Percentiles rank a stretch among this genome's conserved stretches.
phyloP scores from a whole-genome alignment of 2,113 vertebrate genomes.

The Thinocorus orbignyianus region DNA sequence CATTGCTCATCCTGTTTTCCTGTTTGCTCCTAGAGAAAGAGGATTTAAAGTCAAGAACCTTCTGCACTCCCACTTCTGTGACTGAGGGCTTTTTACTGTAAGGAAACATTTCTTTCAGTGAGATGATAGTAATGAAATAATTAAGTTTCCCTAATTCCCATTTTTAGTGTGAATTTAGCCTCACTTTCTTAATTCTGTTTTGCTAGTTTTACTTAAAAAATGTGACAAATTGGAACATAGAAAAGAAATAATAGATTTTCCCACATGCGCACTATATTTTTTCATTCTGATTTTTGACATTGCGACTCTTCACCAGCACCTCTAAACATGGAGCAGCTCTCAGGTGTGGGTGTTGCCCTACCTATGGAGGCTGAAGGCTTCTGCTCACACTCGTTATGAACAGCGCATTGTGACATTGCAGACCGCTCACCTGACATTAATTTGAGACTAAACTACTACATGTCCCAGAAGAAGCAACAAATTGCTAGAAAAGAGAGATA shows the following conservation, averaged over 20 bases:
- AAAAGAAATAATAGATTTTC: background rate
- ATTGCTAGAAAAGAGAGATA: background rate
- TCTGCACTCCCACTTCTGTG: background rate
- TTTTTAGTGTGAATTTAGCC: background rate
- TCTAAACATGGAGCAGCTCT: background rate
- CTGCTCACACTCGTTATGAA: background rate
- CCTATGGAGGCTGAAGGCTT: background rate
- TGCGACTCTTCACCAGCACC: background rate
- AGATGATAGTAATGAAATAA: background rate
- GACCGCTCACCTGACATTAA: background rate
- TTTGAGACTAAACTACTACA: background rate
- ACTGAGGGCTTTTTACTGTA: background rate
- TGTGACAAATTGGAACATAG: background rate
- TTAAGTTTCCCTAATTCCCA: background rate
- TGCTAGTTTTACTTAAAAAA: background rate
- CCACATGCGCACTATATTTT: fast-evolving
- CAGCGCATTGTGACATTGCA: background rate
- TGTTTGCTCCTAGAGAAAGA: background rate
- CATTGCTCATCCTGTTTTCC: background rate
- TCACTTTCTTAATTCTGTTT: background rate
- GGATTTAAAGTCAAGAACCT: background rate
- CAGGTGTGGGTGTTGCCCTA: background rate
- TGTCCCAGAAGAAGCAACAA: background rate
- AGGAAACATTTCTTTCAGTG: background rate
- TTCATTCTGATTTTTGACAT: background rate